Evolutionary conservation across 2,888 invertebrate genomes (phyloP).

Genomic region (Tenthredo mesomela): DNA sequence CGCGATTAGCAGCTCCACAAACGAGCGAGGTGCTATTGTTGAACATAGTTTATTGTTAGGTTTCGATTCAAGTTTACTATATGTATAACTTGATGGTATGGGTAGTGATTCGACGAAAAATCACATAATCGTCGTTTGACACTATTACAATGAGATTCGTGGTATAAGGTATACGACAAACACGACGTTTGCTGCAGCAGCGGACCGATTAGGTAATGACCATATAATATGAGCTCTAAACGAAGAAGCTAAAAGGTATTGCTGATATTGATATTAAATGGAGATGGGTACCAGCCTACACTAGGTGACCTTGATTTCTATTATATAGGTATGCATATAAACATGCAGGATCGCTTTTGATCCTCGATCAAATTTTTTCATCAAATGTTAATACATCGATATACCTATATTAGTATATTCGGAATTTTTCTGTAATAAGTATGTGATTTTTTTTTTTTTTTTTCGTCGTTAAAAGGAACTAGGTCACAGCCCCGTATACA

Average conservation of each 20-base stretch:
- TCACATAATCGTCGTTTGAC: conserved; percentile 21
- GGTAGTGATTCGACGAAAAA: conserved; percentile 29
- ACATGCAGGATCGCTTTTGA: not conserved
- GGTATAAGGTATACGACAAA: not conserved
- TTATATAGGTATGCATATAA: conserved; percentile 4
- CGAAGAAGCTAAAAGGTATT: conserved; percentile 23
- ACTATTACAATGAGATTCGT: not conserved
- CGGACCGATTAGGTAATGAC: conserved; percentile 35
- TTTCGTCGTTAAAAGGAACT: not conserved
- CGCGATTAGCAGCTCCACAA: conserved; percentile 31
- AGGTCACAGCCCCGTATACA: not conserved
- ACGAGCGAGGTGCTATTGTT: conserved; percentile 9
- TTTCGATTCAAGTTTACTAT: conserved; percentile 22
- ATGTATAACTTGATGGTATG: not conserved
- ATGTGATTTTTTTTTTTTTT: not conserved
- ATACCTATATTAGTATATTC: not conserved
- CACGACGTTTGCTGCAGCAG: not conserved
- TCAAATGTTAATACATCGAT: not conserved
- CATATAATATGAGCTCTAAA: not conserved
- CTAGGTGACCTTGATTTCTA: not conserved
- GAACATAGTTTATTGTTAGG: conserved; percentile 35
- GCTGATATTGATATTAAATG: not conserved
- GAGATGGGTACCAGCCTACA: conserved; percentile 16
- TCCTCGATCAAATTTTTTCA: not conserved
- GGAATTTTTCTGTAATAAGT: not conserved